Percentiles rank a stretch among this genome's conserved stretches.
These are phyloP conservation scores for Agapetus fuscipes DNA, from an alignment of 2,888 invertebrate genomes.

Conservation along the genomic window DNA sequence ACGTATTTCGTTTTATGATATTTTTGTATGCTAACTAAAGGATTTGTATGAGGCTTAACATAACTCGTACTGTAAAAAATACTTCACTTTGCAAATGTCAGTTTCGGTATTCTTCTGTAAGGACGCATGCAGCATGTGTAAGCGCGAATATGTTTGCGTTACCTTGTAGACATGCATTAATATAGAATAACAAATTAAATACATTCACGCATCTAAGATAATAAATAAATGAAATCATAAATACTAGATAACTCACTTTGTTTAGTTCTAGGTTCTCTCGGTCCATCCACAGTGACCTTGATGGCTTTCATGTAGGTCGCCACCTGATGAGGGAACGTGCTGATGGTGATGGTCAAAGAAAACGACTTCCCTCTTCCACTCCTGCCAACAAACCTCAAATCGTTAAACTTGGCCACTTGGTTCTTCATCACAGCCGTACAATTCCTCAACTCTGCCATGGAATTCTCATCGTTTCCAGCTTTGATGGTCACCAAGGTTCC, in stretches of 20 bases:
- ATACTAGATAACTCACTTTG: conserved; percentile 94
- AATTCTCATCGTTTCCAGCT: conserved; percentile 98
- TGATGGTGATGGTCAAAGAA: conserved; percentile 88
- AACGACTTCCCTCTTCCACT: conserved; percentile 97
- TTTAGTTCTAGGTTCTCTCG: conserved; percentile 93
- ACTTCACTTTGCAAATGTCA: no score
- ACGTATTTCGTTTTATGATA: no score
- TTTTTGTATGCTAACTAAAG: no score
- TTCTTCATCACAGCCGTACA: conserved; percentile 93
- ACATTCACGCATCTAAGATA: no score
- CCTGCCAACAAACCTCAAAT: conserved; percentile 93
- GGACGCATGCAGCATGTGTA: no score
- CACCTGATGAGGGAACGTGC: conserved; percentile 66
- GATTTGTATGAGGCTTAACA: no score
- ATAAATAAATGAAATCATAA: no score
- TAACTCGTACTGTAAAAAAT: no score
- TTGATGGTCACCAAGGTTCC: conserved; percentile 89
- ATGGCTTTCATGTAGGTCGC: conserved; percentile 94
- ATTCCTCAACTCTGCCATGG: conserved; percentile 89
- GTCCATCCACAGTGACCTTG: conserved; percentile 99
- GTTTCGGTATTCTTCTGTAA: no score
- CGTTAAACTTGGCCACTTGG: conserved; percentile 97
- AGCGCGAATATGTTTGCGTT: no score
- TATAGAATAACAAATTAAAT: no score
- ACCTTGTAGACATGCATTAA: no score